phyloP scores from a whole-genome alignment of 2,113 vertebrate genomes.

The Alectura lathami region DNA sequence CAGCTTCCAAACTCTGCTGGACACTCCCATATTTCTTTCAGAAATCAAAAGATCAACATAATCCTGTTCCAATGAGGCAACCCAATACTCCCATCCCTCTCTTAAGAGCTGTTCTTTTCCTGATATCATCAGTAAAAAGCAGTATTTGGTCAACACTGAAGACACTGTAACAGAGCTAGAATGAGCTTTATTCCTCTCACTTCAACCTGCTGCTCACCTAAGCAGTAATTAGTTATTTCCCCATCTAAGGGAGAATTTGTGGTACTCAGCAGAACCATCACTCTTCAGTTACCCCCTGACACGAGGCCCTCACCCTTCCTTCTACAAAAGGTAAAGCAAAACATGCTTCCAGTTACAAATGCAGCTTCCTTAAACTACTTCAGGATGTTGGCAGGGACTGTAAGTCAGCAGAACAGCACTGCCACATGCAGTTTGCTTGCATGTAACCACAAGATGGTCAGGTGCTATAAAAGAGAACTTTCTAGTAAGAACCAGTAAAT shows the following conservation, averaged over 20 bases:
- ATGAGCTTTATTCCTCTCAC: background rate
- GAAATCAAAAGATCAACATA: background rate
- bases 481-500: background rate
- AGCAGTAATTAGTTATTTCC: background rate
- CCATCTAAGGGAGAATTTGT: background rate
- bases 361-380: background rate
- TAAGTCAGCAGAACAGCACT: background rate
- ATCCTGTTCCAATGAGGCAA: background rate
- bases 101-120: background rate
- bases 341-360: background rate
- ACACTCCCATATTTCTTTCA: background rate
- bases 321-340: background rate
- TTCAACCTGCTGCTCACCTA: background rate
- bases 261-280: background rate
- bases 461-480: background rate
- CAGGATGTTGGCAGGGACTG: background rate
- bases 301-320: background rate
- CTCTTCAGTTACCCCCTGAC: background rate
- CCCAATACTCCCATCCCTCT: background rate
- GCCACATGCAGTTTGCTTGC: background rate
- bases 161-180: background rate
- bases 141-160: background rate
- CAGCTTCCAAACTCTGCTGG: background rate
- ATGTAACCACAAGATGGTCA: background rate
- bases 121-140: background rate